Base-by-base conservation (phyloP, 1,140 invertebrate genomes). In the Nilaparvata lugens region DNA sequence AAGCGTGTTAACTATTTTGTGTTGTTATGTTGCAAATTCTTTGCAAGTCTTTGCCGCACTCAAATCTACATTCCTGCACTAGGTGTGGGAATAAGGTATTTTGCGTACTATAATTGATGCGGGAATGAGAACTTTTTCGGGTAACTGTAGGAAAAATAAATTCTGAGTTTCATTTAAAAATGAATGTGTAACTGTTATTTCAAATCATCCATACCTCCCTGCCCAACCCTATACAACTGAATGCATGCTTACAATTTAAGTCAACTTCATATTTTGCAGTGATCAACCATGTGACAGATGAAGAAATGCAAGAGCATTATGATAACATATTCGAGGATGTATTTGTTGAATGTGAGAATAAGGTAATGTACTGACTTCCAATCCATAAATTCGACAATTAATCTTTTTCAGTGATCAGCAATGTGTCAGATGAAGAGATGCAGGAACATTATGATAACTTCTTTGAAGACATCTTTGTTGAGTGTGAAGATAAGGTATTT, bases 321-420 rank as follows among this genome's bases (percentile, higher is more conserved):
- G 96, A 99, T 74, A 96, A 98, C 71, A 98, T 98, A 74, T 99
- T 98, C 78, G 96, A 98, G 78, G 97, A 99, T 79, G 93, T 98
- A 4, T 98, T 98, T 80, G 89, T 95, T 3, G 96, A 99, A 76
- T 89, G 95, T 72, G 95, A 98, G 77, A 93, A 97, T 69, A 97
- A 97, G 75, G 81, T 83, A 75, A 35, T 9, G 31, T 35, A 35
- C 13, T 35, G 31, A 35, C 31, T 35, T 35, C 7, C 13, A 11
- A 25, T 51, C 16, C 54, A 35, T 35, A 35, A 11, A 35, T 58
- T 28, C 19, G 18, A 24, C 60, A 23, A 62, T 66, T 62, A 65
- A 54, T 58, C 52, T 64, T 61, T 75, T 80, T 70, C 63, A 84
- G 86, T 90, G 76, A 87, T 93, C 52, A 86, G 88, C 21, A 91